Evolutionary conservation across 1,140 invertebrate species (phyloP).

Genomic region (Eufriesea mexicana): DNA sequence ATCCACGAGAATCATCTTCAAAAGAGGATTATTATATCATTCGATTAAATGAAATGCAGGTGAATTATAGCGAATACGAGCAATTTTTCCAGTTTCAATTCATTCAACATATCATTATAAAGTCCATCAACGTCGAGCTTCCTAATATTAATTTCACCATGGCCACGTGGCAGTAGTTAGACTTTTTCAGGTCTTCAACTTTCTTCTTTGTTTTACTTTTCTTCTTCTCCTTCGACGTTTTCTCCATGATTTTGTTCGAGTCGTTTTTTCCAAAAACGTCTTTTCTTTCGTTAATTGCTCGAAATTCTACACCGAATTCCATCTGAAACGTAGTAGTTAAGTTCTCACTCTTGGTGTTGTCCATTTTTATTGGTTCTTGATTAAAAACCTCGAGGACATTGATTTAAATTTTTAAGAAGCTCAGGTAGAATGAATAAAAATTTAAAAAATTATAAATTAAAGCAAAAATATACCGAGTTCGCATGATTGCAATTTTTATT

Average conservation of each 20-base stretch:
- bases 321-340: not conserved
- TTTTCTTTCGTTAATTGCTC: not conserved
- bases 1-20: not conserved
- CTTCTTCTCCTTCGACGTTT: not conserved
- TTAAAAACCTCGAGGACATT: not conserved
- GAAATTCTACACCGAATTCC: slow-evolving; percentile 32
- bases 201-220: not conserved
- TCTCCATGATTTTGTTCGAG: not conserved
- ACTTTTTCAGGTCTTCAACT: not conserved
- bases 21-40: not conserved
- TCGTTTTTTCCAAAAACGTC: too few relatives aligned
- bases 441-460: not conserved
- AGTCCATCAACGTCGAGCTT: not conserved
- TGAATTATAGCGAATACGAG: not conserved
- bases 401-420: not conserved
- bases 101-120: slow-evolving; percentile 16
- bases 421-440: too few relatives aligned
- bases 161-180: slow-evolving; percentile 17
- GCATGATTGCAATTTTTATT: too few relatives aligned
- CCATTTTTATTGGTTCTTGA: not conserved
- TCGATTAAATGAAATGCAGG: not conserved
- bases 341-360: not conserved
- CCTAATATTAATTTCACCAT: slow-evolving; percentile 21
- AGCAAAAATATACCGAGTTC: too few relatives aligned
- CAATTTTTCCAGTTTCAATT: not conserved